Percentiles rank a stretch among this genome's conserved stretches.
phyloP scores from a whole-genome alignment of 2,113 vertebrate genomes.

The Chamaea fasciata region DNA sequence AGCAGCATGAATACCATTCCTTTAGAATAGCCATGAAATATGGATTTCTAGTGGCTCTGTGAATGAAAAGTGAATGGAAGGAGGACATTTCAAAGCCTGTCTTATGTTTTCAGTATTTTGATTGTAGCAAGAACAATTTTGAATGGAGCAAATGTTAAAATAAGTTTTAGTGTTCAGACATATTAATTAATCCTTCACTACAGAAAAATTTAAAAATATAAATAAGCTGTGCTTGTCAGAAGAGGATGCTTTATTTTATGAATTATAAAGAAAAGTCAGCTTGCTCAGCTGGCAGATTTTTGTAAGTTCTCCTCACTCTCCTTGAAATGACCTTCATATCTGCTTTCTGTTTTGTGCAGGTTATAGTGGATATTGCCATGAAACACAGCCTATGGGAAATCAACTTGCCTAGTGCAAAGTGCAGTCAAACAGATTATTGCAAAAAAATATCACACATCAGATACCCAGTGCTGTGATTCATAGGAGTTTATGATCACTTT shows the following conservation, averaged over 20 bases:
- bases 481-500: not conserved
- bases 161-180: not conserved
- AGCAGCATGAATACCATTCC: not conserved
- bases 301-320: not conserved
- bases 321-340: constrained; percentile 16
- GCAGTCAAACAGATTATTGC: constrained; percentile 33
- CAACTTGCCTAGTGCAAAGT: constrained; percentile 11
- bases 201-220: not conserved
- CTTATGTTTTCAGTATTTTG: not conserved
- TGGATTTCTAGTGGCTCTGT: not conserved
- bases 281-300: not conserved
- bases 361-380: constrained; percentile 27
- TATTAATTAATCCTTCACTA: not conserved
- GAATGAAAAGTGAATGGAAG: not conserved
- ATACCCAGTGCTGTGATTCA: not conserved
- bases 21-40: not conserved
- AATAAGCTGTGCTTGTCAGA: not conserved
- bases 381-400: constrained; percentile 53
- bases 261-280: not conserved
- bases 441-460: not conserved
- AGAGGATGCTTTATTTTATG: not conserved
- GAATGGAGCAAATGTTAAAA: not conserved
- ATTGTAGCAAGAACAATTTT: not conserved
- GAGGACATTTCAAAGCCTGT: not conserved
- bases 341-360: not conserved